phyloP scores from a whole-genome alignment of 2,797 vertebrate genomes.

The Cynopterus sphinx region DNA sequence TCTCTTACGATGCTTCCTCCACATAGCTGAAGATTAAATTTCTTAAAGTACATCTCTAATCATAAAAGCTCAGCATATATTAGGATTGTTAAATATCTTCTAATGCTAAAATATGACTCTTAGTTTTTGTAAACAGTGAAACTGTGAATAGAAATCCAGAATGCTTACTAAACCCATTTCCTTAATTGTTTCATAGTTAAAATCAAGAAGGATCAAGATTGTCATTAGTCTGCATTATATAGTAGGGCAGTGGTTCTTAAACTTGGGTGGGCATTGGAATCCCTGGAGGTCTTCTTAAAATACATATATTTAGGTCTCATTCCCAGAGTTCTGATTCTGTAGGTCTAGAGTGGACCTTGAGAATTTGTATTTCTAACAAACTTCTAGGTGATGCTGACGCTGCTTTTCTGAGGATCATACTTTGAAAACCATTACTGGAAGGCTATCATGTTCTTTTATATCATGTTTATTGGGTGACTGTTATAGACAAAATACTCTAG shows the following conservation, averaged over 20 bases:
- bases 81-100: not conserved
- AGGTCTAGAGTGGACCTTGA: not conserved
- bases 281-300: slow-evolving; percentile 3
- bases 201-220: not conserved
- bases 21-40: slow-evolving; percentile 15
- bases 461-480: not conserved
- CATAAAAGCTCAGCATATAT: slow-evolving; percentile 30
- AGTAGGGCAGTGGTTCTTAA: not conserved
- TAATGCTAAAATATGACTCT: slow-evolving; percentile 8
- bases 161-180: not conserved
- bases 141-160: slow-evolving; percentile 21
- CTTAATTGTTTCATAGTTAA: not conserved
- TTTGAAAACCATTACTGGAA: slow-evolving; percentile 3
- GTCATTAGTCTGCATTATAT: not conserved
- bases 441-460: not conserved
- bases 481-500: not conserved
- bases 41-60: slow-evolving; percentile 39
- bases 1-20: not conserved
- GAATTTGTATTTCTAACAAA: slow-evolving; percentile 5
- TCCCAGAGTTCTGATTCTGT: not conserved
- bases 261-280: not conserved
- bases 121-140: slow-evolving; percentile 26
- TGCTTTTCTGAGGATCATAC: not conserved
- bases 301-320: not conserved
- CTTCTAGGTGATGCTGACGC: not conserved